phyloP scores from a whole-genome alignment of 2,888 invertebrate species.

The Lithophane socia region DNA sequence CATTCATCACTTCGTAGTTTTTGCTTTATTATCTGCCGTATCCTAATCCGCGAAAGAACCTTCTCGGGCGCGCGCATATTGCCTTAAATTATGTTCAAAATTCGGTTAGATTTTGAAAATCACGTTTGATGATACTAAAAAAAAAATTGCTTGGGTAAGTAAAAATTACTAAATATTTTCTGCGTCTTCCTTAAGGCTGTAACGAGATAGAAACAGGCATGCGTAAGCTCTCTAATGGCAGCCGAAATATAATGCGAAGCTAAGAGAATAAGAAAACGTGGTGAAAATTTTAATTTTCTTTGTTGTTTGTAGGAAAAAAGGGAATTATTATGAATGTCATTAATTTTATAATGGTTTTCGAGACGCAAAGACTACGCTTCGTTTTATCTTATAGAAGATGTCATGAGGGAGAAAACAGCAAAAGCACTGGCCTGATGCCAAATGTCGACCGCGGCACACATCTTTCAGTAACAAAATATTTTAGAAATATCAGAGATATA shows the following conservation, averaged over 20 bases:
- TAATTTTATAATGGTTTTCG: slow-evolving; percentile 67
- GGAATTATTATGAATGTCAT: slow-evolving; percentile 42
- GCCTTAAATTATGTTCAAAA: slow-evolving; percentile 59
- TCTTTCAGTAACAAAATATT: slow-evolving; percentile 85
- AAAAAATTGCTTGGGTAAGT: slow-evolving; percentile 61
- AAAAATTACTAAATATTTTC: slow-evolving; percentile 50
- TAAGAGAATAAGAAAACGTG: slow-evolving; percentile 49
- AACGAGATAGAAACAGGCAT: slow-evolving; percentile 67
- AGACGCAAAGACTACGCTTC: slow-evolving; percentile 74
- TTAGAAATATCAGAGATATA: slow-evolving; percentile 81
- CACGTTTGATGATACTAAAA: slow-evolving; percentile 46
- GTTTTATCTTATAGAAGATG: slow-evolving; percentile 83
- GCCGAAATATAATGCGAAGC: slow-evolving; percentile 54
- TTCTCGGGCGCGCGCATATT: slow-evolving; percentile 58
- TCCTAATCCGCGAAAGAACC: slow-evolving; percentile 51
- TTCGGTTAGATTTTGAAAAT: slow-evolving; percentile 53
- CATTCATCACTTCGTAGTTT: slow-evolving; percentile 79
- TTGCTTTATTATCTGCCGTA: slow-evolving; percentile 66
- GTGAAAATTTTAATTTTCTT: slow-evolving; percentile 35
- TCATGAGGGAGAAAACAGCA: slow-evolving; percentile 86
- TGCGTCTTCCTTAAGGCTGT: slow-evolving; percentile 46
- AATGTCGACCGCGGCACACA: slow-evolving; percentile 84
- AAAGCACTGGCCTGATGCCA: slow-evolving; percentile 87
- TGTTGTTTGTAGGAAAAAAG: slow-evolving; percentile 26
- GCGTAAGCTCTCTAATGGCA: slow-evolving; percentile 71